phyloP scores from a whole-genome alignment of 2,797 vertebrate species.

The Molossus molossus region DNA sequence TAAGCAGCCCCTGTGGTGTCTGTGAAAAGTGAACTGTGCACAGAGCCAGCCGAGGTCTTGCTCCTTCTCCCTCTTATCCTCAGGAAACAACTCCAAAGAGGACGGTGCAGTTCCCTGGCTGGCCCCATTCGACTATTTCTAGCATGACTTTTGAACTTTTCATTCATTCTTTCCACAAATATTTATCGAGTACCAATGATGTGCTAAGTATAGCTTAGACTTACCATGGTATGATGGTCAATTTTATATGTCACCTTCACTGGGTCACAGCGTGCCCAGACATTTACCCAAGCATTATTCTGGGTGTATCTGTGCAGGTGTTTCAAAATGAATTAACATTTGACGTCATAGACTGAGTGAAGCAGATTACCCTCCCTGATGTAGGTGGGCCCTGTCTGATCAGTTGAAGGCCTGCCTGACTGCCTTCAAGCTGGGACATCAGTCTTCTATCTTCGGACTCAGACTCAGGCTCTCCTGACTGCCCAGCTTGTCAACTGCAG shows the following conservation, averaged over 20 bases:
- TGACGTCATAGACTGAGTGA: not conserved
- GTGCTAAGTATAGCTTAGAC: not conserved
- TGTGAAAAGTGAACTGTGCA: not conserved
- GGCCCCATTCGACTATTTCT: not conserved
- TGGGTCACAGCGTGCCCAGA: not conserved
- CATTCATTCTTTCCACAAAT: not conserved
- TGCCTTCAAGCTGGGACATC: not conserved
- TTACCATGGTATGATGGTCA: not conserved
- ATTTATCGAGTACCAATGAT: not conserved
- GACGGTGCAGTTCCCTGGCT: not conserved
- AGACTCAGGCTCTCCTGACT: not conserved
- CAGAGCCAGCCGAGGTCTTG: not conserved
- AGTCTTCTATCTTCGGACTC: not conserved
- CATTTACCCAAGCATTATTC: not conserved
- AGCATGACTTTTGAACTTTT: not conserved
- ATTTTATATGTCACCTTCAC: not conserved
- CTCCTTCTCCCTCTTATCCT: not conserved
- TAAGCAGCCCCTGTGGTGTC: slow-evolving; percentile 11
- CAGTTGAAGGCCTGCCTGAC: not conserved
- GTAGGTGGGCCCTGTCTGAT: not conserved
- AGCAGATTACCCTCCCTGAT: not conserved
- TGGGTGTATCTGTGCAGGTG: not conserved
- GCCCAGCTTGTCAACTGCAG: not conserved
- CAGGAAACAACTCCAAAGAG: rapidly evolving
- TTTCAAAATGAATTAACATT: not conserved